These are phyloP conservation scores for Camelus dromedarius DNA, from an alignment of 2,113 vertebrate genomes.

Conservation along the genomic window DNA sequence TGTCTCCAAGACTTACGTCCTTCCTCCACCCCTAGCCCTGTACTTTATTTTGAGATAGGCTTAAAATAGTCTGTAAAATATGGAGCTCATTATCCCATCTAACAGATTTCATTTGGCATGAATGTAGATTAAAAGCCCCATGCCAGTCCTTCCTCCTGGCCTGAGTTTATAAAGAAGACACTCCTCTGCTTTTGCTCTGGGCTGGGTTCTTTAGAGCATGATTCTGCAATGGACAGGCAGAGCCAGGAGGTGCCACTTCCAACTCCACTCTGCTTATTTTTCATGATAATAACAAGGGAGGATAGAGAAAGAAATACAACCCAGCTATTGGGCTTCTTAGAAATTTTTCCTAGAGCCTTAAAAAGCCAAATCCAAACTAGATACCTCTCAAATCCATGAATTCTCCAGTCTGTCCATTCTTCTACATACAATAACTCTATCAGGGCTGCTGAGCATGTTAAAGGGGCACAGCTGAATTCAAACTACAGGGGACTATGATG, in stretches of 20 bases:
- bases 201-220: conserved; percentile 48
- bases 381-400: not conserved
- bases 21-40: conserved; percentile 82
- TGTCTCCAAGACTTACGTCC: conserved; percentile 83
- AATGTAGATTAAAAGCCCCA: conserved; percentile 81
- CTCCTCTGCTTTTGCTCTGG: conserved; percentile 36
- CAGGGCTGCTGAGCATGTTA: not conserved
- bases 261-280: conserved; percentile 45
- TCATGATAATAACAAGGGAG: not conserved
- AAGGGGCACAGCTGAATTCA: not conserved
- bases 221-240: not conserved
- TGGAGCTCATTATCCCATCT: conserved; percentile 88
- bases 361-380: not conserved
- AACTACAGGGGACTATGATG: not conserved
- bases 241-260: conserved; percentile 47
- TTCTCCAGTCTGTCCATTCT: not conserved
- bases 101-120: conserved; percentile 87
- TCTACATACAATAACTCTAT: not conserved
- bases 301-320: conserved; percentile 48
- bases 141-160: conserved; percentile 83
- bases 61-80: conserved; percentile 88
- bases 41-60: conserved; percentile 86
- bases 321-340: not conserved
- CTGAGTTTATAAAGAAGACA: conserved; percentile 70
- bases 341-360: not conserved